Base-by-base conservation (phyloP, 2,888 invertebrate species). In the Rhogogaster chlorosoma region DNA sequence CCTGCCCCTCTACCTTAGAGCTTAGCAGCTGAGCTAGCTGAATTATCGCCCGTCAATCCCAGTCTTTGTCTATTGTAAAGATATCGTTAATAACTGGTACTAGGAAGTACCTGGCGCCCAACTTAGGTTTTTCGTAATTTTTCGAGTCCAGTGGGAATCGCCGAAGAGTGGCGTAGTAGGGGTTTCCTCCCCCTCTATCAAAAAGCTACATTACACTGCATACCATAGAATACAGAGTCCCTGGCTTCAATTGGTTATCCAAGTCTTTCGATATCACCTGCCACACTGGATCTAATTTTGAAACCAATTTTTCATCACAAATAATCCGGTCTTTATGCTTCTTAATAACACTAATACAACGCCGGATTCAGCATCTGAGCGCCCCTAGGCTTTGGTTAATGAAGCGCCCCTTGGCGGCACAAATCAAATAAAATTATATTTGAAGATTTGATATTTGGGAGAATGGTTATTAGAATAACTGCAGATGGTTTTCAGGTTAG, bases 201-300 rank as follows among this genome's bases (percentile, higher is more conserved):
- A n/a, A n/a, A n/a, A n/a, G n/a, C n/a, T n/a, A n/a, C n/a, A n/a
- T n/a, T n/a, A n/a, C n/a, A n/a, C 26, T 49, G 45, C 75, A 75
- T 7, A 75, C 75, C 75, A 75, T 26, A 26, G 75, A 42, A 29
- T 45, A 75, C 45, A 75, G 26, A 75, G 75, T 75, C 45, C 22
- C 42, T 15, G 75, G 22, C 10, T 45, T 75, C n/a, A 75, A 45
- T 45, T 75, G 4, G n/a, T 75, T 22, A 7, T 75, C 2, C 22
- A 75, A 42, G 26, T 75, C 75, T 45, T 75, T 75, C 22, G 75
- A 75, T 75, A 75, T 22, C 45, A 45, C 12, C n/a, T 26, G 10
- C 75, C 75, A 75, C 45, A 75, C 75, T 45, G 75, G 45, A 75
- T 75, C 45, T n/a, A 42, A 10, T 26, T 75, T 75, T 18, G 75